These are phyloP conservation scores for Halocynthia roretzi DNA, from an alignment of 23 tunicate species.

Conservation along the genomic window DNA sequence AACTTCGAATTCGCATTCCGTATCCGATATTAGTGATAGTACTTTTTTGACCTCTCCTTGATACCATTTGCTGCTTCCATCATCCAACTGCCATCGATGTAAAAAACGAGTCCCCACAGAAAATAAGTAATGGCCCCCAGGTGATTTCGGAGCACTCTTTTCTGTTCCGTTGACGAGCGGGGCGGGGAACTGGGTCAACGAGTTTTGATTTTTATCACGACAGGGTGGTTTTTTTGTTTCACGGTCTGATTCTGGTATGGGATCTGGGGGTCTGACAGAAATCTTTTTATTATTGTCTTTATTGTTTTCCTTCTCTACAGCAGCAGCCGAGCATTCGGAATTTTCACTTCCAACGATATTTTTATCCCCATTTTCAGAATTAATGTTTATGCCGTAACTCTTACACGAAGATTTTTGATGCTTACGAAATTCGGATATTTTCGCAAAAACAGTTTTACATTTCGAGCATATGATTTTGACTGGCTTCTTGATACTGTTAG, in stretches of 20 bases:
- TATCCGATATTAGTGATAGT: constrained; percentile 3
- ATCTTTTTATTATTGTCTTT: not conserved
- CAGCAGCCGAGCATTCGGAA: constrained; percentile 2
- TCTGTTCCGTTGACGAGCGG: not conserved
- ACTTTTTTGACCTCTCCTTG: constrained; percentile 43
- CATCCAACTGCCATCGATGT: constrained; percentile 80
- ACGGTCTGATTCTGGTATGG: not conserved
- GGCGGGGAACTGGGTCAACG: not conserved
- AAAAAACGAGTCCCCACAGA: constrained; percentile 49
- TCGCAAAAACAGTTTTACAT: constrained; percentile 28
- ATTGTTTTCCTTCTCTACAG: not conserved
- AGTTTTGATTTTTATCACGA: not conserved
- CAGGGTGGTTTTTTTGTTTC: not conserved
- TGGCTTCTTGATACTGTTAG: not conserved
- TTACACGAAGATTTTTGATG: constrained; percentile 59
- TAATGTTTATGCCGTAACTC: constrained; percentile 11
- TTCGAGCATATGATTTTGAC: constrained; percentile 29
- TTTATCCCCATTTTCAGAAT: too few species aligned
- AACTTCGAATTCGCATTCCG: constrained; percentile 50
- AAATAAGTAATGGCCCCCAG: constrained; percentile 1
- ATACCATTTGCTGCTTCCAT: constrained; percentile 68
- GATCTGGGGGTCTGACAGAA: not conserved
- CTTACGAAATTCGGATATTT: constrained; percentile 15
- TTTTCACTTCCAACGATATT: constrained; percentile 4
- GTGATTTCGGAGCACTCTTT: not conserved